phyloP scores from a whole-genome alignment of 2,888 invertebrate genomes.

The Phyto melanocephala region DNA sequence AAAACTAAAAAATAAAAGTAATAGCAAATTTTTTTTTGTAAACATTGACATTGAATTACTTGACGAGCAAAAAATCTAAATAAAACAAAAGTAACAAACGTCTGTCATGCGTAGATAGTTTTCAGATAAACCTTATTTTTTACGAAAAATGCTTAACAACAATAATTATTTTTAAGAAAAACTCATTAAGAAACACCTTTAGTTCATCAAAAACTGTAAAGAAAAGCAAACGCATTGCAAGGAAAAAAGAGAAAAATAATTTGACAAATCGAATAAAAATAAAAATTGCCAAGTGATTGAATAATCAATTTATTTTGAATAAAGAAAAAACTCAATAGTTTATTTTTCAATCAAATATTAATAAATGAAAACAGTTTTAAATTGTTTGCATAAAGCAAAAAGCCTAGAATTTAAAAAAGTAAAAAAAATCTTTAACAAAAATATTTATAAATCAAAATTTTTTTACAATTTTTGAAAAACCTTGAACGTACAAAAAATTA shows the following conservation, averaged over 20 bases:
- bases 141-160: constrained; percentile 20
- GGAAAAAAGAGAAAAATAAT: constrained; percentile 5
- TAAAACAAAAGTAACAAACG: neutral
- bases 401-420: neutral
- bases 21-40: constrained; percentile 35
- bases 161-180: constrained; percentile 38
- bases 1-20: constrained; percentile 43
- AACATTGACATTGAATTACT: constrained; percentile 66
- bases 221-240: constrained; percentile 63
- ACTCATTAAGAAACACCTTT: constrained; percentile 60
- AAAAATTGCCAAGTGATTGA: constrained; percentile 66
- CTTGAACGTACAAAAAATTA: constrained; percentile 65
- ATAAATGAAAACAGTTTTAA: constrained; percentile 31
- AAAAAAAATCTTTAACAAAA: neutral
- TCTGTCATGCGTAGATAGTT: constrained; percentile 62
- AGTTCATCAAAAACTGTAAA: constrained; percentile 59
- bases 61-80: constrained; percentile 33
- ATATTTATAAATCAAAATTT: neutral
- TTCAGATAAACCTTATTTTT: constrained; percentile 46
- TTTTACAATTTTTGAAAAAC: constrained; percentile 38
- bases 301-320: constrained; percentile 55
- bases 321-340: neutral
- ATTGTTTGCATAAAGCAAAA: neutral
- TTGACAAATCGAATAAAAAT: neutral
- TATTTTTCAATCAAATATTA: constrained; percentile 5